These are phyloP conservation scores for Ceratina japonica DNA, from an alignment of 1,140 invertebrate species.

Conservation along the genomic window DNA sequence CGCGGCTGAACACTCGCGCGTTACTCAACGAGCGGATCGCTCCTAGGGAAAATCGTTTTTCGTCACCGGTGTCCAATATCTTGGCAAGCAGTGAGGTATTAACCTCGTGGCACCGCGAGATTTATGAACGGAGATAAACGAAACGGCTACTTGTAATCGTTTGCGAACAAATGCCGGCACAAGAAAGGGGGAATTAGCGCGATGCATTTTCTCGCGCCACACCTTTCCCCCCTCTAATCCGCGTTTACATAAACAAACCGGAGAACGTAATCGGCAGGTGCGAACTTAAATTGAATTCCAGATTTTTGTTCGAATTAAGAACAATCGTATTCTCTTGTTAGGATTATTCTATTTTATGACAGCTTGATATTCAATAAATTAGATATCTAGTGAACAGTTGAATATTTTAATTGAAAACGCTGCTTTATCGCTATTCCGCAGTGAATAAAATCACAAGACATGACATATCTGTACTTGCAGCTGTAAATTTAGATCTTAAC, in stretches of 20 bases:
- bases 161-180: slow-evolving; percentile 33
- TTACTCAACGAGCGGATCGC: slow-evolving; percentile 10
- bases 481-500: too few species aligned
- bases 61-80: not conserved
- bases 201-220: slow-evolving; percentile 30
- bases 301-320: too few species aligned
- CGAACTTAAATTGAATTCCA: not conserved
- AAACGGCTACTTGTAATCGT: slow-evolving; percentile 55
- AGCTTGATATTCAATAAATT: too few species aligned
- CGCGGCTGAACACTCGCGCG: slow-evolving; percentile 13
- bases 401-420: too few species aligned
- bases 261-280: slow-evolving; percentile 53
- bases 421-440: too few species aligned
- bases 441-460: too few species aligned
- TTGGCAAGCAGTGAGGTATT: slow-evolving; percentile 10
- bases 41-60: not conserved
- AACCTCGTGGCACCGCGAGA: slow-evolving; percentile 48
- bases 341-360: too few species aligned
- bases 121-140: slow-evolving; percentile 51
- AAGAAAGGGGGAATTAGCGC: slow-evolving; percentile 54
- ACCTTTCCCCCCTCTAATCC: slow-evolving; percentile 50
- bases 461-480: too few species aligned
- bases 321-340: not conserved
- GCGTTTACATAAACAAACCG: slow-evolving; percentile 69
- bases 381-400: too few species aligned